These are phyloP conservation scores for Tholera decimalis DNA, from an alignment of 2,888 invertebrate species.

Conservation along the genomic window DNA sequence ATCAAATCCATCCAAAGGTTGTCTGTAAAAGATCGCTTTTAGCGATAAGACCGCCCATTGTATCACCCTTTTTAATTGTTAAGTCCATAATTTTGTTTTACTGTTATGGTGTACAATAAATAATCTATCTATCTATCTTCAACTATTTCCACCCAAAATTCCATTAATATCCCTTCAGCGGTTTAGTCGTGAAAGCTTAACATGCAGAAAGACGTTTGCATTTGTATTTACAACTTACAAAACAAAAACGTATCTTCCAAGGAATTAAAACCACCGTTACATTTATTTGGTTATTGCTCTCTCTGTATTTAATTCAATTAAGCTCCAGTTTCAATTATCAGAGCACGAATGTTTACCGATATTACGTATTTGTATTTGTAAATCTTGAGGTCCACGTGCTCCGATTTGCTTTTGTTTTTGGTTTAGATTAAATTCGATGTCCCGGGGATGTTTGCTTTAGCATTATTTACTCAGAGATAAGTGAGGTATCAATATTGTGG, in stretches of 20 bases:
- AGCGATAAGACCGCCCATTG: no score
- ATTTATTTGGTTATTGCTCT: conserved; percentile 18
- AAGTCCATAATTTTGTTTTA: no score
- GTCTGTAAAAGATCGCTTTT: no score
- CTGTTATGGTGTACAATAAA: no score
- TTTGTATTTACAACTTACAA: no score
- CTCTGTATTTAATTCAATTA: conserved; percentile 41
- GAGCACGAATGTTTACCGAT: conserved; percentile 34
- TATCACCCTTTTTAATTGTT: no score
- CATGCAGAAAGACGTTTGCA: no score
- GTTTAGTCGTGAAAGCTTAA: no score
- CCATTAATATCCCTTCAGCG: no score
- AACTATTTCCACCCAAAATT: no score
- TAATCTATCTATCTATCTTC: no score
- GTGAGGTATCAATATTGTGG: conserved; percentile 16
- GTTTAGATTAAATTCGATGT: conserved; percentile 31
- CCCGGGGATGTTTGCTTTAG: conserved; percentile 18
- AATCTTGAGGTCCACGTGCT: conserved; percentile 19
- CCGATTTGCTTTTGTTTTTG: conserved; percentile 45
- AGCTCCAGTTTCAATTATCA: conserved; percentile 44
- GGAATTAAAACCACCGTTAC: not conserved
- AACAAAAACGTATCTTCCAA: not conserved
- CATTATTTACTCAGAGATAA: conserved; percentile 32
- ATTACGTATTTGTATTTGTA: conserved; percentile 44
- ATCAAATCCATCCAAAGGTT: no score